Conservation (phyloP, 2,888 invertebrate species). For the Drosophila mulleri region DNA sequence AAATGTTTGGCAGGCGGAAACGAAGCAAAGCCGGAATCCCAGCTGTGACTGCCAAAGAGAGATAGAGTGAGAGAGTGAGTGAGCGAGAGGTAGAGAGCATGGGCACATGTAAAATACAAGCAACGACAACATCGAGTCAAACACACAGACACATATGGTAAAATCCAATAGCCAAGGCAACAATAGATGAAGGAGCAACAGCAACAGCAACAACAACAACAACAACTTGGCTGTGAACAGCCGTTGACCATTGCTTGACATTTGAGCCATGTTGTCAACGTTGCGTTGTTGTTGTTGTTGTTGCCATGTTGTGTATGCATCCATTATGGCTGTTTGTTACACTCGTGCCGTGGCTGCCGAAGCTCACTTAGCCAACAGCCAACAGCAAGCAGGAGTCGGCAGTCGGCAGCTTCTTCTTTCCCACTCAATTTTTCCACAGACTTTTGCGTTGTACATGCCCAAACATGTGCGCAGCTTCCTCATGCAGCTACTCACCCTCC, state of each 20-base stretch:
- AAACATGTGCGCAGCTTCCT: constrained; percentile 16
- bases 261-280: constrained; percentile 81
- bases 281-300: constrained; percentile 38
- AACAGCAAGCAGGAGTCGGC: not conserved
- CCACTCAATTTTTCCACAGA: constrained; percentile 2
- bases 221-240: constrained; percentile 43
- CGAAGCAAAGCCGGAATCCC: constrained; percentile 47
- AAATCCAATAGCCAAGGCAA: constrained; percentile 47
- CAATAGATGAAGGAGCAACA: constrained; percentile 41
- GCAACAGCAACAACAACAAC: constrained; percentile 23
- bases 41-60: constrained; percentile 37
- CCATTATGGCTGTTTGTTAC: constrained; percentile 73
- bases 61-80: not conserved
- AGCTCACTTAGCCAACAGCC: constrained; percentile 28
- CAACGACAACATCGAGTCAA: constrained; percentile 54
- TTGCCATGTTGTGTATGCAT: constrained; percentile 63
- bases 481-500: not conserved
- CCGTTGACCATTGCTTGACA: constrained; percentile 78
- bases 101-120: constrained; percentile 61
- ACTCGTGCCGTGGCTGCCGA: constrained; percentile 42
- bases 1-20: constrained; percentile 61
- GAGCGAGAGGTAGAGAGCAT: not conserved
- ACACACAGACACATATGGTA: constrained; percentile 45
- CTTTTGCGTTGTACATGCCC: constrained; percentile 23
- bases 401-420: constrained; percentile 5